phyloP scores from a whole-genome alignment of 2,797 vertebrate species.

The Arremon brunneinucha region DNA sequence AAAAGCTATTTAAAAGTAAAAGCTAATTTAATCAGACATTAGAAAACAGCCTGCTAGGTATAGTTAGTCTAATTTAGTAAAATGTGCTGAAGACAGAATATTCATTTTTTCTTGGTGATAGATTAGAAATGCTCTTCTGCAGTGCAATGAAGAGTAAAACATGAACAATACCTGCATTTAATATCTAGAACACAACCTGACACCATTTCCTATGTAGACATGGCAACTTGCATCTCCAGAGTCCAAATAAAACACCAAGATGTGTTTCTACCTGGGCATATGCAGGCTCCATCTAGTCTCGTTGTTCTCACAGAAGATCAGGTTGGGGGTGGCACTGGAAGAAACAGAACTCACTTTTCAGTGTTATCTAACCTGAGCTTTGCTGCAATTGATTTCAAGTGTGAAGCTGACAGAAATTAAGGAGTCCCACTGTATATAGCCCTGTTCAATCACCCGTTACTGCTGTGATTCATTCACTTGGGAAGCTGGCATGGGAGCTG shows the following conservation, averaged over 20 bases:
- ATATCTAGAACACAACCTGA: not conserved
- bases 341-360: not conserved
- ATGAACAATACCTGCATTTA: not conserved
- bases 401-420: not conserved
- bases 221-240: not conserved
- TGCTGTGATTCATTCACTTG: not conserved
- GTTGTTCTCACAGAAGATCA: not conserved
- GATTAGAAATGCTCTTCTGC: not conserved
- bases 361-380: not conserved
- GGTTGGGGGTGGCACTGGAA: not conserved
- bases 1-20: not conserved
- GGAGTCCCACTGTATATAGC: not conserved
- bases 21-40: not conserved
- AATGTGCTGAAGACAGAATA: not conserved
- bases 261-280: slow-evolving; percentile 12
- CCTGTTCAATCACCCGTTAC: not conserved
- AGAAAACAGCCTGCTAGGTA: not conserved
- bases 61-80: not conserved
- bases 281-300: not conserved
- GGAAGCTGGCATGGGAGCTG: not conserved
- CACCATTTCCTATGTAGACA: not conserved
- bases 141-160: not conserved
- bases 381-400: not conserved
- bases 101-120: not conserved
- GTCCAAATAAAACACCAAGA: not conserved